phyloP scores from a whole-genome alignment of 2,113 vertebrate genomes.

The Microcebus lehilahytsara region DNA sequence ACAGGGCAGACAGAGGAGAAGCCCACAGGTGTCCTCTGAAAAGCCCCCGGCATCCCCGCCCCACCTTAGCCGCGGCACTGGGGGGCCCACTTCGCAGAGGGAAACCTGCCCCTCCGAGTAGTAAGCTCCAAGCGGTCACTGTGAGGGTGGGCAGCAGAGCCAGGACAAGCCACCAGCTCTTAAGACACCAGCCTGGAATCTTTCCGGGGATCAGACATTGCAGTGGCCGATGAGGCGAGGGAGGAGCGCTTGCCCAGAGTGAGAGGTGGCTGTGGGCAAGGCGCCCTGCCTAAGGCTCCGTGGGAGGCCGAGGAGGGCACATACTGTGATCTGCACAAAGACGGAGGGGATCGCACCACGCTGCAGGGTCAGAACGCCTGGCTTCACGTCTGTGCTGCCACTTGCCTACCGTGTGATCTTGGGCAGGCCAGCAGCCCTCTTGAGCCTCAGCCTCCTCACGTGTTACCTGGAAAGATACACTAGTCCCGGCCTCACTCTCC shows the following conservation, averaged over 20 bases:
- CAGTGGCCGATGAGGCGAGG: rapidly evolving
- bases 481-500: background rate
- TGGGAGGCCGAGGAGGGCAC: background rate
- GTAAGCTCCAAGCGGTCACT: background rate
- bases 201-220: background rate
- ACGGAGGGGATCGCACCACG: background rate
- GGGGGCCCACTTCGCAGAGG: background rate
- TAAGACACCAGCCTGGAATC: background rate
- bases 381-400: background rate
- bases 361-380: background rate
- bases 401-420: background rate
- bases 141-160: background rate
- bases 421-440: background rate
- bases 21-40: background rate
- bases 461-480: background rate
- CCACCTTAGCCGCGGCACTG: background rate
- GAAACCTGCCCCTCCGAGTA: background rate
- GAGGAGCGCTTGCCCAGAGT: background rate
- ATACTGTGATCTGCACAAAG: rapidly evolving
- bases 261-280: background rate
- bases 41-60: background rate
- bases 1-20: background rate
- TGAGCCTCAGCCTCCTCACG: background rate
- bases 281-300: background rate
- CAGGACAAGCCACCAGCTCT: background rate